A percentile compares a stretch with the other conserved stretches of the same genome.
These are phyloP conservation scores for Norana najaformis DNA, from an alignment of 2,888 invertebrate species.

Conservation along the genomic window DNA sequence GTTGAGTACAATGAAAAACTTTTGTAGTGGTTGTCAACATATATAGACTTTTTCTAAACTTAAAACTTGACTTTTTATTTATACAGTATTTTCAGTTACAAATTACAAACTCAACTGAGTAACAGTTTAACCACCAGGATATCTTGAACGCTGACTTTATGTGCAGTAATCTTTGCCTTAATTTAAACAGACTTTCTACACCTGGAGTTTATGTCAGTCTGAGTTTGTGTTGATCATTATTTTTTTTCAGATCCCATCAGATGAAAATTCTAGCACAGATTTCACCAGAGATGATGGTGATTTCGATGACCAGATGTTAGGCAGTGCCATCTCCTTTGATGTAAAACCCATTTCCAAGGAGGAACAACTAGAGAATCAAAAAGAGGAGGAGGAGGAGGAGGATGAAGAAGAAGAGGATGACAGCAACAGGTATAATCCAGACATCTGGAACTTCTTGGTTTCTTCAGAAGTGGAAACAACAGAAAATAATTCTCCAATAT, in stretches of 20 bases:
- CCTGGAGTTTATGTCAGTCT: background rate
- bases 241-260: background rate
- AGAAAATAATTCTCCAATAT: background rate
- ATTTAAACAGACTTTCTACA: too few species aligned
- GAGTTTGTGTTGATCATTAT: background rate
- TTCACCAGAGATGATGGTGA: background rate
- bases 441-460: conserved; percentile 39
- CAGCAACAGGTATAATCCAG: conserved; percentile 10
- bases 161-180: too few species aligned
- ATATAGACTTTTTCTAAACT: too few species aligned
- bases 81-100: too few species aligned
- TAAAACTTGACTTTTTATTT: too few species aligned
- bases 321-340: background rate
- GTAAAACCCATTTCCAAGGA: background rate
- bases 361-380: background rate
- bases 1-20: too few species aligned
- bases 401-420: background rate
- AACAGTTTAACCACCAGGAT: too few species aligned
- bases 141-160: too few species aligned
- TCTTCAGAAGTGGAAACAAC: background rate
- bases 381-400: conserved; percentile 8
- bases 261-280: background rate
- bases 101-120: too few species aligned
- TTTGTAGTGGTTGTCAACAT: too few species aligned
- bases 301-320: background rate